A percentile compares a stretch with the other conserved stretches of the same genome.
Conservation (phyloP, 2,113 vertebrate species). For the Phoenicopterus ruber region DNA sequence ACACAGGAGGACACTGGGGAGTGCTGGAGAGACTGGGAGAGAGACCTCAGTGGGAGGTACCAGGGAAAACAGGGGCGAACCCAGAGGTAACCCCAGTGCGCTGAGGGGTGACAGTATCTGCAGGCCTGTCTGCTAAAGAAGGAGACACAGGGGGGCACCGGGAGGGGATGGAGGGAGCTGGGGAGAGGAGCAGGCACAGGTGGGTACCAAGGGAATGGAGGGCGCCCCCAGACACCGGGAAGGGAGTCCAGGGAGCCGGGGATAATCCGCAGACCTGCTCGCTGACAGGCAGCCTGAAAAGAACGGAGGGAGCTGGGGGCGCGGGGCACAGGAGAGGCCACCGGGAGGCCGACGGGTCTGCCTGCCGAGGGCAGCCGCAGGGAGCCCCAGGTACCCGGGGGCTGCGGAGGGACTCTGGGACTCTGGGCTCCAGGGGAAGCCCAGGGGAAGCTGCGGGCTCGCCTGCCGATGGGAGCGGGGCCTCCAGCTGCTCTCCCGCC, state of each 20-base stretch:
- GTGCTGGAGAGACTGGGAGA: background rate
- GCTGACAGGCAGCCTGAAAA: background rate
- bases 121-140: background rate
- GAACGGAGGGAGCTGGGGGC: background rate
- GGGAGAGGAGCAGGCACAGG: background rate
- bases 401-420: background rate
- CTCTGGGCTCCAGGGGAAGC: background rate
- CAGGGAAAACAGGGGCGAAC: background rate
- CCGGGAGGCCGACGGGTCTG: too few species aligned
- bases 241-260: background rate
- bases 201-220: background rate
- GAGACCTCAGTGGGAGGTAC: background rate
- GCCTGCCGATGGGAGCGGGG: background rate
- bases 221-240: fast-evolving
- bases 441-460: background rate
- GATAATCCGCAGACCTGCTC: background rate
- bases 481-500: background rate
- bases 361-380: background rate
- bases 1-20: too few species aligned
- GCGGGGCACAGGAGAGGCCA: fast-evolving
- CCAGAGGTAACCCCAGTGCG: background rate
- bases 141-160: fast-evolving
- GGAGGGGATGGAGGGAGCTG: fast-evolving
- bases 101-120: background rate
- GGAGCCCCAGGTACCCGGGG: background rate